Conservation (phyloP, 2,113 vertebrate genomes). For the Scolopax mira region DNA sequence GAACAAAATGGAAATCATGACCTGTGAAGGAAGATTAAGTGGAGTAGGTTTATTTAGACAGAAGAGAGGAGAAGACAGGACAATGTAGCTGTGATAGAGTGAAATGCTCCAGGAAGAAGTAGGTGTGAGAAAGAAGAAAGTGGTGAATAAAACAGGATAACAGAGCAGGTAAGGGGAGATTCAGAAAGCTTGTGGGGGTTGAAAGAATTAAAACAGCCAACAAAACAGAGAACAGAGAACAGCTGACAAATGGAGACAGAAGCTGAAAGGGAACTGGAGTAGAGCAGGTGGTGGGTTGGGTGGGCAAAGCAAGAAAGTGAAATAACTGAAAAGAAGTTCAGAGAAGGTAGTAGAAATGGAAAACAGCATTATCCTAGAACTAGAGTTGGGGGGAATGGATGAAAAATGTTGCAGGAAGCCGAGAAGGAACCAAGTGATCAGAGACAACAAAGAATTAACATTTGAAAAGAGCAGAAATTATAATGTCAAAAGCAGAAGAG, state of each 20-base stretch:
- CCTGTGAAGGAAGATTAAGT: neutral
- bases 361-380: neutral
- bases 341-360: neutral
- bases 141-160: neutral
- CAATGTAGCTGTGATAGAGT: neutral
- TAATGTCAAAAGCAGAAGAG: neutral
- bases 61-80: neutral
- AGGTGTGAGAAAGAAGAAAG: slow-evolving; percentile 2
- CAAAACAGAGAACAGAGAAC: neutral
- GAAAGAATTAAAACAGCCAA: slow-evolving; percentile 20
- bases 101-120: slow-evolving; percentile 22
- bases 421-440: neutral
- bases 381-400: neutral
- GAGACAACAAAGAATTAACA: neutral
- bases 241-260: neutral
- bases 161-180: slow-evolving; percentile 16
- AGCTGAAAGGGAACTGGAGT: neutral
- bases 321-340: neutral
- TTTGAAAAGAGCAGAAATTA: neutral
- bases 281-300: slow-evolving; percentile 16
- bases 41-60: neutral
- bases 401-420: neutral
- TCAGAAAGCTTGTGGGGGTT: slow-evolving; percentile 14
- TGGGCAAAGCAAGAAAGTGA: neutral
- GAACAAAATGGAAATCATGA: neutral